Percentiles rank a stretch among this genome's conserved stretches.
These are phyloP conservation scores for Larimichthys crocea DNA, from an alignment of 2,113 vertebrate genomes.

Conservation along the genomic window DNA sequence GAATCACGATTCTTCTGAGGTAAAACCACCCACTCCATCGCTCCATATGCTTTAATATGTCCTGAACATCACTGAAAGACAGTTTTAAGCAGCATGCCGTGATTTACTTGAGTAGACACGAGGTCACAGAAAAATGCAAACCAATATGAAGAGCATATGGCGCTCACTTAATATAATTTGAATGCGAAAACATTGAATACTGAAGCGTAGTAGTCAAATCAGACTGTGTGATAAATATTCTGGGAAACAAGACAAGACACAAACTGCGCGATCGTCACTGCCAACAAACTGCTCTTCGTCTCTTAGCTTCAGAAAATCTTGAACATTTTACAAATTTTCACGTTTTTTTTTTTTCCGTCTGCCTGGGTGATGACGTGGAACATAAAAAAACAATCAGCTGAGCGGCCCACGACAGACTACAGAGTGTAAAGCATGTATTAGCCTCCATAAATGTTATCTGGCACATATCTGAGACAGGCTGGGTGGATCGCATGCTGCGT, in stretches of 20 bases:
- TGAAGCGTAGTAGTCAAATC: slow-evolving; percentile 2
- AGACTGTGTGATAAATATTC: slow-evolving; percentile 34
- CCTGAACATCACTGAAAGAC: not conserved
- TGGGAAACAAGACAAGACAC: slow-evolving; percentile 28
- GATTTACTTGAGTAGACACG: not conserved
- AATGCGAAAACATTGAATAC: not conserved
- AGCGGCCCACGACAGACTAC: slow-evolving; percentile 8
- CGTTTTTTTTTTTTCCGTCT: slow-evolving; percentile 2
- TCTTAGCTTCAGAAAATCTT: slow-evolving; percentile 31
- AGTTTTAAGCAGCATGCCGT: not conserved
- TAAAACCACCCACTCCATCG: not conserved
- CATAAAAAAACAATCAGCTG: slow-evolving; percentile 23
- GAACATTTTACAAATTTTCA: slow-evolving; percentile 23
- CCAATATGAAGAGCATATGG: slow-evolving; percentile 31
- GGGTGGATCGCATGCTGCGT: slow-evolving; percentile 55
- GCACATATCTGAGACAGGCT: slow-evolving; percentile 64
- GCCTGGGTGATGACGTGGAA: slow-evolving; percentile 12
- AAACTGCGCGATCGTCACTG: not conserved
- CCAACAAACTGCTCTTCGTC: slow-evolving; percentile 28
- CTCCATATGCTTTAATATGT: not conserved
- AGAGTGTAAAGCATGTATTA: slow-evolving; percentile 49
- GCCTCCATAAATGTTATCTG: slow-evolving; percentile 66
- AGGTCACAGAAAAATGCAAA: slow-evolving; percentile 8
- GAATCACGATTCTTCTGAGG: too few relatives aligned
- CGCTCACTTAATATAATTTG: not conserved